These are phyloP conservation scores for Phalacrocorax carbo DNA, from an alignment of 2,113 vertebrate species.

Conservation along the genomic window DNA sequence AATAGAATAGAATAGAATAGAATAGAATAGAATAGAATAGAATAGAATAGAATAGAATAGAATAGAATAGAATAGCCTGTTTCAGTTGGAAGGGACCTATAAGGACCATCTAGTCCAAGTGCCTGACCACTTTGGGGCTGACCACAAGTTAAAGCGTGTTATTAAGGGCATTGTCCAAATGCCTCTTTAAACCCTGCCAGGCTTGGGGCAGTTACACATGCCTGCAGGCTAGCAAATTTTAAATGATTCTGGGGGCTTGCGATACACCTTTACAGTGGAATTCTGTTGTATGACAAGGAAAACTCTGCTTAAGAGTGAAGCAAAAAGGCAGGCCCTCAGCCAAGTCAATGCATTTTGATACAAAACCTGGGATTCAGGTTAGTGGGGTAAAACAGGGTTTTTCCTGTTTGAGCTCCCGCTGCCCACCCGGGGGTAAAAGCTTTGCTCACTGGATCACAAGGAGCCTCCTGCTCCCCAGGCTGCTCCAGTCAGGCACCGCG, in stretches of 20 bases:
- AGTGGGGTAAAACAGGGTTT: accelerated
- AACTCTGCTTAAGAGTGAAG: background rate
- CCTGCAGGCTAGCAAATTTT: background rate
- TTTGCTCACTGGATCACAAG: background rate
- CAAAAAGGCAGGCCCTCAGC: background rate
- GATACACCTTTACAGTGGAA: accelerated
- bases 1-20: too few species aligned
- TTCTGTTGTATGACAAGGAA: background rate
- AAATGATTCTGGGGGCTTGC: background rate
- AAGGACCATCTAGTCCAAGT: background rate
- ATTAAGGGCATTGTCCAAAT: background rate
- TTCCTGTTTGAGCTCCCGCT: background rate
- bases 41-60: too few species aligned
- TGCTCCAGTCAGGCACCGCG: background rate
- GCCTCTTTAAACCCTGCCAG: background rate
- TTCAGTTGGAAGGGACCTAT: background rate
- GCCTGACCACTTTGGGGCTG: background rate
- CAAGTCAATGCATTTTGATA: background rate
- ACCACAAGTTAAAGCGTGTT: background rate
- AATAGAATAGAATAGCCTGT: background rate
- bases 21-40: too few species aligned
- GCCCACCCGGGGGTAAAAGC: background rate
- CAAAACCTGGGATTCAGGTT: background rate
- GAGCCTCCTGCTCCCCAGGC: background rate
- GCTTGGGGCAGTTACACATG: background rate